phyloP scores from a whole-genome alignment of 2,888 invertebrate species.

The Lepidonotus clava region DNA sequence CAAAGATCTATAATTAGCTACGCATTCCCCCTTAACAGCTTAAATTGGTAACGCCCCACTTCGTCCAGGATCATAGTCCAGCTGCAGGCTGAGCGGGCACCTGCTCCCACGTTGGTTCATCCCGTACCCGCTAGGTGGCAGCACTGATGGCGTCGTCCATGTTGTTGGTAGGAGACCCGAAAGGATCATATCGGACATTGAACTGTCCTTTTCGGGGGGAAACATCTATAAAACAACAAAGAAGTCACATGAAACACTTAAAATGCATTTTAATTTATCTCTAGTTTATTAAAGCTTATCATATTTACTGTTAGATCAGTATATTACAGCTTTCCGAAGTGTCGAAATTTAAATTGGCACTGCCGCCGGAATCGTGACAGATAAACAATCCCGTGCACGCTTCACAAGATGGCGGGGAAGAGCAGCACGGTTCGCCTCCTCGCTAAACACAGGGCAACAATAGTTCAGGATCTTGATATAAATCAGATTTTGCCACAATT shows the following conservation, averaged over 20 bases:
- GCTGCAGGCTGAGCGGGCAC: too few relatives aligned
- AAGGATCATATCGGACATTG: not conserved
- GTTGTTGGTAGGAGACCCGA: constrained; percentile 1
- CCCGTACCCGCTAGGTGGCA: constrained; percentile 4
- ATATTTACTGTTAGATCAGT: not conserved
- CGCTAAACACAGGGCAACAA: constrained; percentile 12
- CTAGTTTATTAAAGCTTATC: not conserved
- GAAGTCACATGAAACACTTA: not conserved
- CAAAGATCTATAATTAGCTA: too few relatives aligned
- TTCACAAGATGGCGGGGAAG: constrained; percentile 32
- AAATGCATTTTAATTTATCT: not conserved
- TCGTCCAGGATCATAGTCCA: too few relatives aligned
- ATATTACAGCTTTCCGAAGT: not conserved
- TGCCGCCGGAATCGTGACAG: not conserved
- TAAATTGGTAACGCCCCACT: too few relatives aligned
- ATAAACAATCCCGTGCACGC: constrained; percentile 12
- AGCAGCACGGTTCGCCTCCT: not conserved
- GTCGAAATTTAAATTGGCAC: too few relatives aligned
- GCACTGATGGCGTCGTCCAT: not conserved
- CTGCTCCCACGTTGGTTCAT: too few relatives aligned
- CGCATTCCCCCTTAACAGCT: too few relatives aligned
- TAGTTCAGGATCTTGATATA: constrained; percentile 19
- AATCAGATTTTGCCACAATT: constrained; percentile 25
- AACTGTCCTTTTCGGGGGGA: not conserved
- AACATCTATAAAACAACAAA: not conserved